Conservation (phyloP, 1,140 invertebrate genomes). For the Bombus waltoni region DNA sequence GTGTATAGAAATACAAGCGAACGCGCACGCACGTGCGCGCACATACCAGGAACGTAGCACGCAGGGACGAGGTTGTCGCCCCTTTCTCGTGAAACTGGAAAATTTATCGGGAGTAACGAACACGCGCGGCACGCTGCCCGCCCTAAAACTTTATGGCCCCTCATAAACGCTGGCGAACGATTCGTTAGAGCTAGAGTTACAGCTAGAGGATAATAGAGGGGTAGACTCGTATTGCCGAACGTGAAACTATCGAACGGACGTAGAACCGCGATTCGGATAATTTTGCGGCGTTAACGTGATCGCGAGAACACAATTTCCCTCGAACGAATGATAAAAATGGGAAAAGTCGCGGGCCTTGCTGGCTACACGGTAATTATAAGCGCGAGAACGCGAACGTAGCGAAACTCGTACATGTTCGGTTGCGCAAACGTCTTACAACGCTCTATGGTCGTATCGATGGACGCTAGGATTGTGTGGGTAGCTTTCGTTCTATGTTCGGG, state of each 20-base stretch:
- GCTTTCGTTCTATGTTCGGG: constrained; percentile 34
- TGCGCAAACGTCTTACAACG: constrained; percentile 10
- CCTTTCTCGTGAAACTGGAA: constrained; percentile 30
- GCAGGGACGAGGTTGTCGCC: constrained; percentile 23
- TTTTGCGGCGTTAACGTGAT: not conserved
- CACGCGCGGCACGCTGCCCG: not conserved
- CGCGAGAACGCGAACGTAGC: not conserved
- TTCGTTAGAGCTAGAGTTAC: constrained; percentile 7
- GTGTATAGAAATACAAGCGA: not conserved
- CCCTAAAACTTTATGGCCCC: not conserved
- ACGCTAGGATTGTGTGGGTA: not conserved
- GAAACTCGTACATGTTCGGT: not conserved
- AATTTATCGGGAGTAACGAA: constrained; percentile 21
- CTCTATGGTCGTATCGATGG: constrained; percentile 18
- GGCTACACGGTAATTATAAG: constrained; percentile 26
- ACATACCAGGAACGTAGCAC: constrained; percentile 34
- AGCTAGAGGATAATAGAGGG: not conserved
- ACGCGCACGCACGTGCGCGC: not conserved
- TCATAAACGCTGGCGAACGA: constrained; percentile 17
- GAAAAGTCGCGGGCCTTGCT: not conserved
- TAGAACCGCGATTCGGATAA: not conserved
- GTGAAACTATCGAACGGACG: constrained; percentile 2
- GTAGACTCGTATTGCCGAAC: not conserved
- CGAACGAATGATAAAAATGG: constrained; percentile 11
- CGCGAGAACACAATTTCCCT: not conserved